Conservation (phyloP, 2,888 invertebrate genomes). For the Sericinus montela region DNA sequence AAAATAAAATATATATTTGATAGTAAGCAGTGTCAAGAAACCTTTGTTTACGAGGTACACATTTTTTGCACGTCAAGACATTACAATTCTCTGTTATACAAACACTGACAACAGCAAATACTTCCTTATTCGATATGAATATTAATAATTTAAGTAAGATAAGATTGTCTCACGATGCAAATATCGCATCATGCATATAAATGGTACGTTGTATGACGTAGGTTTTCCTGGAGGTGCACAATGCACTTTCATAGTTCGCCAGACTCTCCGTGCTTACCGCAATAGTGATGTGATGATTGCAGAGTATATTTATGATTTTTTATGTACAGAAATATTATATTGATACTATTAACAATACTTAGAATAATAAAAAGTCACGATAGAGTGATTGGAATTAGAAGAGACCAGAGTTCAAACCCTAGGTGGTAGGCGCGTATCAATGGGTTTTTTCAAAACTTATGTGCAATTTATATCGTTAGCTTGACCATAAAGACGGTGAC, state of each 20-base stretch:
- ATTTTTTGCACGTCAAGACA: neutral
- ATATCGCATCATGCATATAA: constrained; percentile 30
- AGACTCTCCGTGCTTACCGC: constrained; percentile 50
- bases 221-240: constrained; percentile 64
- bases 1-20: no score
- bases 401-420: no score
- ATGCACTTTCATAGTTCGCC: constrained; percentile 69
- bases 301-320: no score
- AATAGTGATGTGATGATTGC: constrained; percentile 48
- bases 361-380: no score
- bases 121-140: constrained; percentile 23
- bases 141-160: constrained; percentile 26
- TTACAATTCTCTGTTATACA: neutral
- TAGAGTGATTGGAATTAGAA: no score
- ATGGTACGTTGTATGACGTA: constrained; percentile 30
- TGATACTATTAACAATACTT: no score
- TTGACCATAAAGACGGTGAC: no score
- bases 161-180: constrained; percentile 30
- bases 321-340: no score
- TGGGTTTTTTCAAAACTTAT: no score
- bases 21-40: no score
- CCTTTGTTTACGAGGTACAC: neutral
- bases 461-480: no score
- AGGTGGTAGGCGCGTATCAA: no score
- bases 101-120: constrained; percentile 1